phyloP scores from a whole-genome alignment of 2,797 vertebrate genomes.

The Sebastes hubbsi region DNA sequence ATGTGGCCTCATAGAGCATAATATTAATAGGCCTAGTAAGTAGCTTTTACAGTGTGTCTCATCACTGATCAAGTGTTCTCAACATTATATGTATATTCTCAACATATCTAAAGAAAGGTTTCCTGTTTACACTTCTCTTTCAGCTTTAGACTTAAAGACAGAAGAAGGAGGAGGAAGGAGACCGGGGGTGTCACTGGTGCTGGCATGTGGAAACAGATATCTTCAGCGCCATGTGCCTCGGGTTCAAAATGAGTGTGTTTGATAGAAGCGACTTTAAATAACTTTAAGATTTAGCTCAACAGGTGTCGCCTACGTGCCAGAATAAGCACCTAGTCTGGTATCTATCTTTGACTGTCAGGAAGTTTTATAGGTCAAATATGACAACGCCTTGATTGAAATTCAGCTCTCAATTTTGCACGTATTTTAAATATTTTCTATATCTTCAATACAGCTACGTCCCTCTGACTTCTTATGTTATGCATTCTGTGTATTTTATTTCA shows the following conservation, averaged over 20 bases:
- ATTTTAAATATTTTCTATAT: not conserved
- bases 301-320: not conserved
- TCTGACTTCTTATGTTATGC: not conserved
- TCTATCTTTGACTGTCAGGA: not conserved
- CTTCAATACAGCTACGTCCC: not conserved
- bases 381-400: not conserved
- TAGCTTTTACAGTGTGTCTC: not conserved
- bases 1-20: not conserved
- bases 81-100: too few relatives aligned
- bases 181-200: not conserved
- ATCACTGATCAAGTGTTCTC: not conserved
- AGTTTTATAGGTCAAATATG: not conserved
- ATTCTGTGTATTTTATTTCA: too few relatives aligned
- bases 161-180: constrained; percentile 50
- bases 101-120: constrained; percentile 2
- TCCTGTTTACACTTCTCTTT: constrained; percentile 33
- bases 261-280: constrained; percentile 18
- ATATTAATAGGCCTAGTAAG: not conserved
- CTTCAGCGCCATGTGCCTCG: constrained; percentile 27
- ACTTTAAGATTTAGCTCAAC: not conserved
- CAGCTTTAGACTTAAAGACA: not conserved
- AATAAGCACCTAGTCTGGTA: not conserved
- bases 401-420: not conserved
- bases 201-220: constrained; percentile 29
- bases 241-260: not conserved